Percentiles rank a stretch among this genome's conserved stretches.
Evolutionary conservation across 2,113 vertebrate genomes (phyloP).

Genomic region (Perognathus longimembris): DNA sequence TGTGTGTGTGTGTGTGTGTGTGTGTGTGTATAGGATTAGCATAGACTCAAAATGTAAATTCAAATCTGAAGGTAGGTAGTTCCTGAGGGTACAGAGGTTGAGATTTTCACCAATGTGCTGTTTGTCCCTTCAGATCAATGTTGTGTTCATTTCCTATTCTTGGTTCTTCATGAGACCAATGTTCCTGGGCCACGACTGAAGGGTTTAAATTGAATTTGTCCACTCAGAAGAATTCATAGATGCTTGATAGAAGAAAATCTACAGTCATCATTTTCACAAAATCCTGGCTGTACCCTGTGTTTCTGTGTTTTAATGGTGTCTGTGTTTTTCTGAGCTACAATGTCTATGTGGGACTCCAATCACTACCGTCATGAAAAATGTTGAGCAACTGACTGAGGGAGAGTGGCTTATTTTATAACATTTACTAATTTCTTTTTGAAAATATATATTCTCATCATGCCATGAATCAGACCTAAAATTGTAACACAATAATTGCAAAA

Average conservation of each 20-base stretch:
- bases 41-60: not conserved
- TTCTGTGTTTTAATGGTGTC: not conserved
- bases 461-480: not conserved
- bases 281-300: not conserved
- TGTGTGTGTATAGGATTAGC: too few species aligned
- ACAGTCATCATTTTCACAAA: not conserved
- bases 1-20: too few species aligned
- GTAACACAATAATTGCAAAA: not conserved
- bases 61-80: not conserved
- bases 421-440: not conserved
- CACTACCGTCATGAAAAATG: not conserved
- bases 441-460: not conserved
- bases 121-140: not conserved
- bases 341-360: not conserved
- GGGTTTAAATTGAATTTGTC: not conserved
- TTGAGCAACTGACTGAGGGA: not conserved
- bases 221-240: not conserved
- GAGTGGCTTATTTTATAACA: not conserved
- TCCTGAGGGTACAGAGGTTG: not conserved
- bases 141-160: not conserved
- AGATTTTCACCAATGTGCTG: not conserved
- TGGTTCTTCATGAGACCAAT: not conserved
- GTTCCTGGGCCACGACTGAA: too few species aligned
- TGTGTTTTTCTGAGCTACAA: not conserved
- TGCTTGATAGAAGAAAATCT: not conserved